A percentile compares a stretch with the other conserved stretches of the same genome.
Evolutionary conservation across 2,888 invertebrate genomes (phyloP).

Genomic region (Vesta saturnalis): DNA sequence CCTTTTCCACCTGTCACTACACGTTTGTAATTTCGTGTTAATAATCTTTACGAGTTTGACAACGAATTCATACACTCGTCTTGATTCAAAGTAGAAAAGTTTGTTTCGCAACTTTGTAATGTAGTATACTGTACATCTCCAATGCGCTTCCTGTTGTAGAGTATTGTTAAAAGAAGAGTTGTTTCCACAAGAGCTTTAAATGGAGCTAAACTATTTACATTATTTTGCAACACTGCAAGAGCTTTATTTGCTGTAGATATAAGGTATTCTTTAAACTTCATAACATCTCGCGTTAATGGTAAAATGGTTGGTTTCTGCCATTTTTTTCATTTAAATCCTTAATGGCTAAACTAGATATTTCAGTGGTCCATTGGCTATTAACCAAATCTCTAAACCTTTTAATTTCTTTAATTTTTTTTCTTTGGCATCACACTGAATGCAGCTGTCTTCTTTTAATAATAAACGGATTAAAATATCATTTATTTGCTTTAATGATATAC

Average conservation of each 20-base stretch:
- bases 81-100: slow-evolving; percentile 24
- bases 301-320: slow-evolving; percentile 28
- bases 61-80: slow-evolving; percentile 18
- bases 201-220: neutral
- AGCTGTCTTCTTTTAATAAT: slow-evolving; percentile 18
- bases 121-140: slow-evolving; percentile 19
- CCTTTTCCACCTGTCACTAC: slow-evolving; percentile 28
- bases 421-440: slow-evolving; percentile 9
- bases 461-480: slow-evolving; percentile 13
- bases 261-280: slow-evolving; percentile 29
- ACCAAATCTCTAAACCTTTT: slow-evolving; percentile 27
- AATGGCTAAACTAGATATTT: slow-evolving; percentile 27
- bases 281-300: slow-evolving; percentile 27
- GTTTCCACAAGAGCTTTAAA: neutral
- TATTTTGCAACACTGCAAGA: neutral
- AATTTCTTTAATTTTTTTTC: slow-evolving; percentile 26
- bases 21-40: slow-evolving; percentile 11
- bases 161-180: neutral
- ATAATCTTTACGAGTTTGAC: slow-evolving; percentile 15
- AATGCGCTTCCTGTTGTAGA: slow-evolving; percentile 8
- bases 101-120: slow-evolving; percentile 14
- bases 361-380: slow-evolving; percentile 23
- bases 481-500: slow-evolving; percentile 20
- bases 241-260: neutral
- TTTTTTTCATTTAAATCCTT: slow-evolving; percentile 29